Evolutionary conservation across 2,113 vertebrate genomes (phyloP), one percentile per base, ranked within the genome.

Genomic region (Centropus unirufus): DNA sequence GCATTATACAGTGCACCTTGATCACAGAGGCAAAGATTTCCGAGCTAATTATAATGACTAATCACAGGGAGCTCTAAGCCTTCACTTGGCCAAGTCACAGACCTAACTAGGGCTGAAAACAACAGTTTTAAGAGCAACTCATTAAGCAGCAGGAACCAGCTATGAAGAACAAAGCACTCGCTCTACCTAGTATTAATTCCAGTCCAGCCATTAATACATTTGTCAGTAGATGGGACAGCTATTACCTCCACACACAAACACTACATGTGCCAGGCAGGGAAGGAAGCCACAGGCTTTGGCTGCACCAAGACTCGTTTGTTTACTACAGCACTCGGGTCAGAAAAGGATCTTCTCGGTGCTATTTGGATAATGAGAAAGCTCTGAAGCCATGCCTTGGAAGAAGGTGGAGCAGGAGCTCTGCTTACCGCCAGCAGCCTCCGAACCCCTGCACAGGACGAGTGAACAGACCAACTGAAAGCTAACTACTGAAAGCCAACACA

Each of bases 1-100:
- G 89, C 86, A 94, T 94, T 96, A 93, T 30, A 93, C 84, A 85
- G 68, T 32, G 83, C 1, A 72, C 90, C 92, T 93, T 95, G 90
- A 93, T 96, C 93, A 95, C 72, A 92, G 66, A 92, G 90, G 91
- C 76, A 96, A 97, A 97, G 91, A 95, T 95, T 97, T 95, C 96
- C 8, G 81, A 95, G 96, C 93, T 96, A 96, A 96, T 97, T 96
- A 97, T 96, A 97, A 96, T 79, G 94, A 93, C 96, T 96, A 97
- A 97, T 96, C 95, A 90, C 93, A 94, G 67, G 83, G 83, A 97
- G 91, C 92, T 95, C 93, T 89, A 90, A 95, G 86, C 80, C 93
- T 84, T 87, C 83, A 52, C 89, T 96, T 91, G 79, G 95, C 90
- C 93, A 95, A 96, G 64, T 90, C 92, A 94, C 89, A 95, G 88